A percentile compares a stretch with the other conserved stretches of the same genome.
Evolutionary conservation across 1,140 invertebrate species (phyloP).

Genomic region (Aradophagus sp.): DNA sequence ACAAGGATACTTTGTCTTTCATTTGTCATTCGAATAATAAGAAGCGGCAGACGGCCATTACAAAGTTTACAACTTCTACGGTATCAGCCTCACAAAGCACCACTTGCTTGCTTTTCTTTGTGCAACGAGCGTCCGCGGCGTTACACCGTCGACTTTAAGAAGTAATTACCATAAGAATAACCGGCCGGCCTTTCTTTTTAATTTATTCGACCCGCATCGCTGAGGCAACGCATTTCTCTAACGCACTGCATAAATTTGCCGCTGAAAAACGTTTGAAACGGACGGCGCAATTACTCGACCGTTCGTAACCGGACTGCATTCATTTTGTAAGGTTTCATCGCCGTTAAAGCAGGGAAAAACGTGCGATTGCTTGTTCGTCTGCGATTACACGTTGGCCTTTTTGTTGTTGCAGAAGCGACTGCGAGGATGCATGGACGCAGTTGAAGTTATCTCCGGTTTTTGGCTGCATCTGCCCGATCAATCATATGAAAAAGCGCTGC

Average conservation of each 20-base stretch:
- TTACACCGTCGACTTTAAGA: constrained; percentile 48
- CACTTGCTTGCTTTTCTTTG: constrained; percentile 25
- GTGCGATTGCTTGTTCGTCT: too few relatives aligned
- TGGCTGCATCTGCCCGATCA: constrained; percentile 92
- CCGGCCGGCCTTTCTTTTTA: constrained; percentile 24
- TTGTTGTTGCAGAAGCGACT: constrained; percentile 81
- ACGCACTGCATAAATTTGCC: too few relatives aligned
- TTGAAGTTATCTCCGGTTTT: constrained; percentile 86
- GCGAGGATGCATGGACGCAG: constrained; percentile 88
- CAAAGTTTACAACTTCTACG: constrained; percentile 38
- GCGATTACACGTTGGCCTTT: too few relatives aligned
- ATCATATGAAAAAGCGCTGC: constrained; percentile 89
- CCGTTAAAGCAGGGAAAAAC: too few relatives aligned
- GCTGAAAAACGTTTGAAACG: too few relatives aligned
- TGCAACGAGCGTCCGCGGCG: constrained; percentile 27
- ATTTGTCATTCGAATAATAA: too few relatives aligned
- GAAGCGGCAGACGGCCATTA: too few relatives aligned
- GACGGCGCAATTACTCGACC: too few relatives aligned
- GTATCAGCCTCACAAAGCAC: constrained; percentile 15
- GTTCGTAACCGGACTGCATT: too few relatives aligned
- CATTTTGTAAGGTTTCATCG: too few relatives aligned
- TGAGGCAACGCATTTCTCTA: too few relatives aligned
- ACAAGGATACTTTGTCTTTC: too few relatives aligned
- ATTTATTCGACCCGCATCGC: constrained; percentile 28
- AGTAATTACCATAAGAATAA: constrained; percentile 58